Percentiles rank a stretch among this genome's conserved stretches.
phyloP scores from a whole-genome alignment of 92 coral and sea anemone genomes.

The Galaxea fascicularis region DNA sequence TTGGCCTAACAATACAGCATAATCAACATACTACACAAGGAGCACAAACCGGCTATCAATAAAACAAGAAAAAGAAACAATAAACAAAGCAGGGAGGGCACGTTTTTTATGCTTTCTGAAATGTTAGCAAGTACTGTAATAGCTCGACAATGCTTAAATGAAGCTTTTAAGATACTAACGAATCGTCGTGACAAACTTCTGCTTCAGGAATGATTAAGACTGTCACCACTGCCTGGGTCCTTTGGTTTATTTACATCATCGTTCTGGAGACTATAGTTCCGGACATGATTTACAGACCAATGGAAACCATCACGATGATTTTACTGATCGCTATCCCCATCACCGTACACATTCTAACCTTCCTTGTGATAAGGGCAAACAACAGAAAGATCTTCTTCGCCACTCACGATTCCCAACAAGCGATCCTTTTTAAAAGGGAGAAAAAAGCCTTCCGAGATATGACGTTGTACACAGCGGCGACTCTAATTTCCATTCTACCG shows the following conservation, averaged over 20 bases:
- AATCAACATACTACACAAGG: no score
- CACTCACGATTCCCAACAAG: constrained; percentile 20
- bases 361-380: constrained; percentile 10
- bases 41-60: no score
- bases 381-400: constrained; percentile 4
- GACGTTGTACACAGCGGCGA: constrained; percentile 12
- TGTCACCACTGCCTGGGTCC: constrained; percentile 2
- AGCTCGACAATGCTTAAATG: no score
- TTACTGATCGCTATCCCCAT: constrained; percentile 11
- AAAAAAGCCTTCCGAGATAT: constrained; percentile 21
- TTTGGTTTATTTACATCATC: constrained; percentile 22
- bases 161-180: no score
- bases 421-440: constrained; percentile 7
- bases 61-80: no score
- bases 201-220: constrained; percentile 26
- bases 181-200: not conserved
- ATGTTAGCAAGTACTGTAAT: no score
- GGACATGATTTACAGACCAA: not conserved
- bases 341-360: constrained; percentile 22
- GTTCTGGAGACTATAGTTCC: constrained; percentile 23
- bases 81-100: no score
- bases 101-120: no score
- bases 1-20: no score
- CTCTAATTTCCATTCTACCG: constrained; percentile 4
- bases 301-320: constrained; percentile 20